Percentiles rank a stretch among this genome's conserved stretches.
These are phyloP conservation scores for Hypomesus transpacificus DNA, from an alignment of 2,113 vertebrate species.

Conservation along the genomic window DNA sequence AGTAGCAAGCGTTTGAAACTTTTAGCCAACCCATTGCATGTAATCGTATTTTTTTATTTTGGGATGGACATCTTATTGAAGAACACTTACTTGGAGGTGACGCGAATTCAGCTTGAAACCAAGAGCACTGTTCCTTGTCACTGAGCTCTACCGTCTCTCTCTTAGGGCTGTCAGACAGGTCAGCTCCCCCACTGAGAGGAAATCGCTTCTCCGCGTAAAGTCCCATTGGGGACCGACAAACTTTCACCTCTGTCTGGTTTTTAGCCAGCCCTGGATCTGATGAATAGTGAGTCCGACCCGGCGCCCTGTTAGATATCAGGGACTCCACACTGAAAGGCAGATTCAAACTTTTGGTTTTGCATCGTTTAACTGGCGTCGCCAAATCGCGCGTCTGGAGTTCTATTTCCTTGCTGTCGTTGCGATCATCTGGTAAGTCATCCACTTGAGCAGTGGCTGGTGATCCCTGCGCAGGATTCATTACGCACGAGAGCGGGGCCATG, in stretches of 20 bases:
- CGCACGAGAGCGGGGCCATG: conserved; percentile 77
- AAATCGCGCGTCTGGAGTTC: conserved; percentile 47
- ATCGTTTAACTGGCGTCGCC: conserved; percentile 52
- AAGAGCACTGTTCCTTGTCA: conserved; percentile 59
- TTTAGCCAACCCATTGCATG: too few relatives aligned
- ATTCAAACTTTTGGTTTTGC: conserved; percentile 57
- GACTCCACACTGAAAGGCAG: conserved; percentile 80
- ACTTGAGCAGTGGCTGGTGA: conserved; percentile 50
- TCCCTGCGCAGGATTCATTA: conserved; percentile 76
- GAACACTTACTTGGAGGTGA: conserved; percentile 68
- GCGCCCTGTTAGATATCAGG: conserved; percentile 68
- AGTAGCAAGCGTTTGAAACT: too few relatives aligned
- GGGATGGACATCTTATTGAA: too few relatives aligned
- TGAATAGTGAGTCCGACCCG: conserved; percentile 37
- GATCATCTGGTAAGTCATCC: conserved; percentile 53
- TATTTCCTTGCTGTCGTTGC: conserved; percentile 47
- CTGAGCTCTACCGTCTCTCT: conserved; percentile 49
- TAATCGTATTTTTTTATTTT: too few relatives aligned
- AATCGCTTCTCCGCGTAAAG: conserved; percentile 35
- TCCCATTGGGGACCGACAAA: conserved; percentile 54
- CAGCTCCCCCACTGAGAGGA: conserved; percentile 33
- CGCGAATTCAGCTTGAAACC: conserved; percentile 60
- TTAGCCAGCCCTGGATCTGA: conserved; percentile 40
- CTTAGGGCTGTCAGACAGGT: conserved; percentile 40
- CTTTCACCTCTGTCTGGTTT: conserved; percentile 37